Evolutionary conservation across 1,140 invertebrate species (phyloP).

Genomic region (Drosophila paulistorum): DNA sequence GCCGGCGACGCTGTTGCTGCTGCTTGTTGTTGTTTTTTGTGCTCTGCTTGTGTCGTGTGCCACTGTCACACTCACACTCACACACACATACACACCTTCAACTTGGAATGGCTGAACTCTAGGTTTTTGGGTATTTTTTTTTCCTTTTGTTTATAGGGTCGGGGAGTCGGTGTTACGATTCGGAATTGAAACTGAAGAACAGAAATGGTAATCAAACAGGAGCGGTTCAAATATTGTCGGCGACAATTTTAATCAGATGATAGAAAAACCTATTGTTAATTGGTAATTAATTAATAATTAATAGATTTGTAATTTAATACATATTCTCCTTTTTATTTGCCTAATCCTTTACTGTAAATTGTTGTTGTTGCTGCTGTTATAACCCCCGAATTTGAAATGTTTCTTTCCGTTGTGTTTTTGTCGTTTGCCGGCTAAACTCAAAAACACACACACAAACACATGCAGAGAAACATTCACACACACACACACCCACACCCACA

Average conservation of each 20-base stretch:
- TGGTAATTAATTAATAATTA: too few species aligned
- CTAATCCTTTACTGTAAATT: conserved; percentile 1
- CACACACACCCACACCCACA: background rate
- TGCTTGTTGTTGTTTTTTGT: conserved; percentile 18
- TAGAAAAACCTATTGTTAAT: too few species aligned
- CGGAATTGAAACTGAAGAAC: conserved; percentile 9
- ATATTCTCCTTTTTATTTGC: too few species aligned
- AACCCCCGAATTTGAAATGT: conserved; percentile 28
- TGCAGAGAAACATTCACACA: background rate
- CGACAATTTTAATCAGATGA: too few species aligned
- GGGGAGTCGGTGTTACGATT: background rate
- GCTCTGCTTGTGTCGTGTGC: conserved; percentile 67
- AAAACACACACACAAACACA: background rate
- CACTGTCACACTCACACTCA: conserved; percentile 47
- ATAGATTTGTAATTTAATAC: too few species aligned
- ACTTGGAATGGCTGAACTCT: conserved; percentile 64
- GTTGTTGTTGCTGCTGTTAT: conserved; percentile 17
- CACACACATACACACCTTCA: conserved; percentile 53
- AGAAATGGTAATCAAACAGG: background rate
- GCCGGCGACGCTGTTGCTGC: conserved; percentile 13
- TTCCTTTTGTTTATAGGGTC: conserved; percentile 42
- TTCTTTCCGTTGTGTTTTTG: conserved; percentile 14
- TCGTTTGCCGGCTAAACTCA: conserved; percentile 19
- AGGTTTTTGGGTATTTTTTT: conserved; percentile 20
- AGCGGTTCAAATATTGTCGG: background rate